A percentile compares a stretch with the other conserved stretches of the same genome.
Conservation (phyloP, 2,113 vertebrate genomes). For the Thinocorus orbignyianus region DNA sequence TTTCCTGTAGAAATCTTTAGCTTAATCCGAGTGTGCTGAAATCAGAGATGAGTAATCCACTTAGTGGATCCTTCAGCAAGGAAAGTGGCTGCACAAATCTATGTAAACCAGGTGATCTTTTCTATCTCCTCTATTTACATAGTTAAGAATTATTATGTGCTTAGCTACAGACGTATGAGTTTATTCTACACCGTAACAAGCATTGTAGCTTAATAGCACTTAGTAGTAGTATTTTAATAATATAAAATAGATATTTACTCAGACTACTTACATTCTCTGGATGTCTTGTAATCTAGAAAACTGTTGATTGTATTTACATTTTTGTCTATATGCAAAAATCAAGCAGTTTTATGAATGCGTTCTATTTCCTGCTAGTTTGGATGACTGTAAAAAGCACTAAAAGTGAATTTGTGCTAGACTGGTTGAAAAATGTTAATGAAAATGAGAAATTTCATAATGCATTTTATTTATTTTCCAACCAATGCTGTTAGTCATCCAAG, state of each 20-base stretch:
- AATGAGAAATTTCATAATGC: neutral
- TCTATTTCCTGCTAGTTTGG: neutral
- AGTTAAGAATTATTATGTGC: neutral
- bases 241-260: neutral
- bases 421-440: neutral
- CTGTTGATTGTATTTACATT: neutral
- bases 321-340: neutral
- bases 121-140: neutral
- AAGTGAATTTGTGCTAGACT: neutral
- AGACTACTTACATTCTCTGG: neutral
- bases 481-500: neutral
- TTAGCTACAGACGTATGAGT: neutral
- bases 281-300: neutral
- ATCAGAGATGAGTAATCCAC: conserved; percentile 8
- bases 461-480: neutral
- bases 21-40: neutral
- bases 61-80: neutral
- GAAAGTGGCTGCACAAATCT: conserved; percentile 22
- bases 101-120: neutral
- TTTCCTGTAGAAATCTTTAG: neutral
- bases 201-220: neutral
- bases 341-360: neutral
- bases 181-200: neutral
- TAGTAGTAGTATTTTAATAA: neutral
- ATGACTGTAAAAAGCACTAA: neutral